Evolutionary conservation across 2,797 vertebrate genomes (phyloP), one percentile per base, ranked within the genome.

Genomic region (Acanthurus lineatus): DNA sequence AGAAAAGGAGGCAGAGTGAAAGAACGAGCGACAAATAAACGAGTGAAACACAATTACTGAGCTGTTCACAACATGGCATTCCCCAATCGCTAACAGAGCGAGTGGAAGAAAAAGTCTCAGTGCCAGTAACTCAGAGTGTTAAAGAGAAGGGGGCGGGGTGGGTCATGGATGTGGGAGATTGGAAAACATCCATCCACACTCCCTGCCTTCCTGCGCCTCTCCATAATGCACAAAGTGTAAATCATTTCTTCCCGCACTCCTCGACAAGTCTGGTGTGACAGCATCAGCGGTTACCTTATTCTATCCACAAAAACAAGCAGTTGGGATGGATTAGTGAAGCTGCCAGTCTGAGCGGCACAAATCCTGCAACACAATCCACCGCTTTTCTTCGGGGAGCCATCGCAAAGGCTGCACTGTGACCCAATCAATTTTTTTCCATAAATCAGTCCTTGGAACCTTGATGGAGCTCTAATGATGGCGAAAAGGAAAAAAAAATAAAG

Each of bases 181-280:
- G 81, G 82, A 91, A 61, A 62, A 48, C 79, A 72, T 92, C 86
- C 85, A 90, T 86, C 82, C 84, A 81, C 81, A 73, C 75, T 82
- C 70, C 4, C 66, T 25, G 64, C 65, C 59, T 84, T 72, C 59
- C 71, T 77, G 61, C 44, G 71, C 66, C 65, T 84, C 75, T 74
- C 73, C 78, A 61, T 87, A 83, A 82, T 67, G 86, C 77, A 84
- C 63, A 60, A 89, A 86, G 89, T 88, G 88, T 83, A 86, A 90
- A 91, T 88, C 84, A 76, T 72, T 67, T 61, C 74, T 69, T 63
- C 22, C 74, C 56, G 52, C 77, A 75, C 78, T 76, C 69, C 77
- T 60, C 53, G 52, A 86, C 85, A 73, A 69, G 76, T 73, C 77
- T 67, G 73, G 67, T 52, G 69, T 59, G 76, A 75, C 76, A 58